These are phyloP conservation scores for Ochlodes sylvanus DNA, from an alignment of 2,888 invertebrate species.

Conservation along the genomic window DNA sequence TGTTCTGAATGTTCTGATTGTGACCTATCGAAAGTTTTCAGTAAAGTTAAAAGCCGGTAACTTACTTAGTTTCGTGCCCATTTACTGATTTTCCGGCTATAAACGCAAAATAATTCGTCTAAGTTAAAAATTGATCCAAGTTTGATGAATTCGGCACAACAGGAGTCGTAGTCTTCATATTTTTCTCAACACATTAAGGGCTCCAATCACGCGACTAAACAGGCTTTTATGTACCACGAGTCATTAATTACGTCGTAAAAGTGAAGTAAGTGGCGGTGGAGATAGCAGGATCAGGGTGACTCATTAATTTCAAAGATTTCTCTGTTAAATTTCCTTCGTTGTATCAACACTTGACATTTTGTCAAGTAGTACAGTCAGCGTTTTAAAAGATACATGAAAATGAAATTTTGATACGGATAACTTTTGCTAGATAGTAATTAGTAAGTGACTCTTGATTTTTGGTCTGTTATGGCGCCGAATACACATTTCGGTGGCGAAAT, in stretches of 20 bases:
- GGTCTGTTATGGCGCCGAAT: too few species aligned
- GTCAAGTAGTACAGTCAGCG: not conserved
- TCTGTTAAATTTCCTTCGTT: not conserved
- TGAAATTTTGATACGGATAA: not conserved
- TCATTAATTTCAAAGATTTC: slow-evolving; percentile 10
- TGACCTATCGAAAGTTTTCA: too few species aligned
- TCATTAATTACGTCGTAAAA: slow-evolving; percentile 26
- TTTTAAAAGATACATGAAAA: not conserved
- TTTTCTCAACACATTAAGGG: slow-evolving; percentile 2
- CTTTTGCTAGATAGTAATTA: too few species aligned
- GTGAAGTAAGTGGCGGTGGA: slow-evolving; percentile 14
- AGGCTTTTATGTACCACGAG: slow-evolving; percentile 10
- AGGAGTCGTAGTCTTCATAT: not conserved
- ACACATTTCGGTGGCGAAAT: too few species aligned
- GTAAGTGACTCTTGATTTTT: too few species aligned
- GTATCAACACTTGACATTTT: slow-evolving; percentile 5
- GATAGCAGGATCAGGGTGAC: slow-evolving; percentile 22
- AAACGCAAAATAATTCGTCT: too few species aligned
- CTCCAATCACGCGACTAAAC: not conserved
- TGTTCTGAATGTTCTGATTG: too few species aligned
- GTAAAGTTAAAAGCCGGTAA: too few species aligned
- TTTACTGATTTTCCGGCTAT: too few species aligned
- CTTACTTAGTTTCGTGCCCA: too few species aligned
- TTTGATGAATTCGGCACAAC: not conserved
- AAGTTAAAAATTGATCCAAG: not conserved